Evolutionary conservation across 2,797 vertebrate species (phyloP), one percentile per base, ranked within the genome.

Genomic region (Pangasius mekongensis): DNA sequence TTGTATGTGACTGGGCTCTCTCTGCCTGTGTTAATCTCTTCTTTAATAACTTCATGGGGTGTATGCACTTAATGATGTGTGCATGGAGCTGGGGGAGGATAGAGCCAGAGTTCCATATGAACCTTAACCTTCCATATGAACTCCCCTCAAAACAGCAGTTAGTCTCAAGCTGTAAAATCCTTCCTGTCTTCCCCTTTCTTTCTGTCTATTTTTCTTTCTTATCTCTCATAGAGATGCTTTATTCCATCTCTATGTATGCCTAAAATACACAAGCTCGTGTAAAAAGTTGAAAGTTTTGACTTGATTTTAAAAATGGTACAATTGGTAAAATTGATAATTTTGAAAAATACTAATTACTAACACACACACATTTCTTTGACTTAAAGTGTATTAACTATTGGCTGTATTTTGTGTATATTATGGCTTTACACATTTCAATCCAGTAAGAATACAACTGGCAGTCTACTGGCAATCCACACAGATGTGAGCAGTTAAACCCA

Each of bases 21-120:
- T 33, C 24, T 67, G 24, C 74, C 66, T 49, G 58, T 84, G 86
- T 84, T 84, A 88, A 87, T 86, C n/a, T 73, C 43, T 58, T 86
- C 84, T 86, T 88, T 89, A 89, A 87, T 91, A 89, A 86, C 87
- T 90, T 76, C 83, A 84, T 77, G 30, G 85, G 52, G 67, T 89
- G 89, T 89, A 89, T 90, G 86, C 83, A 77, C 71, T 88, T 86
- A 88, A 86, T 91, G 86, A 87, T 81, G 73, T 88, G 71, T 87
- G 87, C 73, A 47, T 52, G 58, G 60, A 77, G 47, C 20, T 87
- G 80, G 58, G 22, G 36, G 85, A 86, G n/a, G 83, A 74, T 14
- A 47, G 58, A 67, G 66, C 82, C 62, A 87, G 73, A 88, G n/a
- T 60, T 14, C 58, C 13, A 69, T 83, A 52, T 33, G 43, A 43